phyloP scores from a whole-genome alignment of 2,113 vertebrate genomes.

The Bubo bubo region DNA sequence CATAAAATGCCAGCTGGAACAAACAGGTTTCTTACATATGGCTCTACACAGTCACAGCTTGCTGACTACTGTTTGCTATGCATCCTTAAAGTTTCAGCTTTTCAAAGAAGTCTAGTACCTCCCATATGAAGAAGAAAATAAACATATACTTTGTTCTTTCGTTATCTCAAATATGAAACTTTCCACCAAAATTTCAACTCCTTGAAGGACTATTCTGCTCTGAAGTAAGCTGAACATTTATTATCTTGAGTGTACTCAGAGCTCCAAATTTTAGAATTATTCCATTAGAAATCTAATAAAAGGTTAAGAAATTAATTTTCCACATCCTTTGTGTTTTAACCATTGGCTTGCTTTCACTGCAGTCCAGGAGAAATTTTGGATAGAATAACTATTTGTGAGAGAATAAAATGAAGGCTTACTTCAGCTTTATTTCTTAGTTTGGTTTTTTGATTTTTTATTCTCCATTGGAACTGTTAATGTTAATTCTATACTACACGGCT shows the following conservation, averaged over 20 bases:
- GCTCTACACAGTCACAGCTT: not conserved
- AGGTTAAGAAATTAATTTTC: not conserved
- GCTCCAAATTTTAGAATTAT: not conserved
- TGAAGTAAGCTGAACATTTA: not conserved
- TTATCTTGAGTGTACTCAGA: not conserved
- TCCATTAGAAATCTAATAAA: not conserved
- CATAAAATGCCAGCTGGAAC: not conserved
- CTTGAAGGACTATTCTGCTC: not conserved
- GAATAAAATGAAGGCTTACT: not conserved
- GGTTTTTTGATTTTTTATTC: not conserved
- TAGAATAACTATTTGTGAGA: not conserved
- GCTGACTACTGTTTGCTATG: not conserved
- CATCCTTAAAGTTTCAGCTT: not conserved
- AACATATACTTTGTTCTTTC: not conserved
- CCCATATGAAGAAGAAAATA: not conserved
- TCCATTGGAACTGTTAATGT: not conserved
- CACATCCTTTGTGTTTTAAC: not conserved
- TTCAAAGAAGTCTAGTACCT: not conserved
- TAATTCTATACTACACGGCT: not conserved
- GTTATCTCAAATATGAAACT: not conserved
- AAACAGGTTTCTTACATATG: not conserved
- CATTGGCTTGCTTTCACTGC: not conserved
- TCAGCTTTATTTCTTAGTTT: not conserved
- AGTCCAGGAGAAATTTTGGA: not conserved
- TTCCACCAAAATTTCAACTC: not conserved